A percentile compares a stretch with the other conserved stretches of the same genome.
Conservation (phyloP, 2,888 invertebrate genomes). For the Dryomyza anilis region DNA sequence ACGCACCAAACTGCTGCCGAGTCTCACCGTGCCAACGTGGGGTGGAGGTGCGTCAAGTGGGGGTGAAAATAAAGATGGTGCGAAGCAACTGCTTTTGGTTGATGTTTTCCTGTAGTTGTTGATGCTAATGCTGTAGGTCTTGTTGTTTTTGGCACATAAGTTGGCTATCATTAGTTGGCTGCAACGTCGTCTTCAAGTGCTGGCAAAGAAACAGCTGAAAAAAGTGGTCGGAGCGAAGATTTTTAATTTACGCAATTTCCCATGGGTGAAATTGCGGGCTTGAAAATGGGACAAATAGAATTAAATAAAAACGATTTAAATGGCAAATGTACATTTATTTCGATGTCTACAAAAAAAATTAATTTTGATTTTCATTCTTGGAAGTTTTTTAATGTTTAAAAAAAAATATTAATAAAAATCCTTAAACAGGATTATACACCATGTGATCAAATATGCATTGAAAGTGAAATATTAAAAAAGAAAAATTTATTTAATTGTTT, state of each 20-base stretch:
- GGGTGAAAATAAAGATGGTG: not conserved
- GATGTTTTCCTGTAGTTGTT: no score
- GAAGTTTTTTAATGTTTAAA: no score
- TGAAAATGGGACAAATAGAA: not conserved
- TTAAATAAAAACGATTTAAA: no score
- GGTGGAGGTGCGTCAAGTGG: not conserved
- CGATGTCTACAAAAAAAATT: no score
- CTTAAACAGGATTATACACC: no score
- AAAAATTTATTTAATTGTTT: no score
- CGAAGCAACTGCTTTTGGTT: not conserved
- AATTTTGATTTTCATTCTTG: no score
- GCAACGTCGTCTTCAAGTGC: not conserved
- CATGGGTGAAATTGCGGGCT: not conserved
- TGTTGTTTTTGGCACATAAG: not conserved
- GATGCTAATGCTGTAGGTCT: not conserved
- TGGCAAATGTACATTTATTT: no score
- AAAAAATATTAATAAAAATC: no score
- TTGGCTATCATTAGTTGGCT: not conserved
- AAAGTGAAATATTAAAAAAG: no score
- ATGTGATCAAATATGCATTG: no score
- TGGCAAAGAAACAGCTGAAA: not conserved
- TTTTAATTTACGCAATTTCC: not conserved
- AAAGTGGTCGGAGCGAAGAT: not conserved
- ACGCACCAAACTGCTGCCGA: not conserved
- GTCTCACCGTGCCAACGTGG: not conserved